Base-by-base conservation (phyloP, 2,888 invertebrate species). In the Miltochrista miniata region DNA sequence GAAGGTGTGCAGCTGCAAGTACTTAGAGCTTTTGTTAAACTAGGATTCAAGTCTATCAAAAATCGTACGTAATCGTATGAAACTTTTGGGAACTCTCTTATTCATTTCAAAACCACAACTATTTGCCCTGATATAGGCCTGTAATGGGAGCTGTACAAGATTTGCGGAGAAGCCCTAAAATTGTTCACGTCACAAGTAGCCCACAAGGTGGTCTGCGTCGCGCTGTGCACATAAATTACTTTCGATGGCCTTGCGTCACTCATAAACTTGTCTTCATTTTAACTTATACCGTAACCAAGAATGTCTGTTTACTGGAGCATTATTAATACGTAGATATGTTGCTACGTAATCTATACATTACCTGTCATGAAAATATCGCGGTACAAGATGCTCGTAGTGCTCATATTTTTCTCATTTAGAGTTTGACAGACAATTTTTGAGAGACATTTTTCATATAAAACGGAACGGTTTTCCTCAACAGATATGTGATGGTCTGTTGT, bases 101-200 rank as follows among this genome's bases (percentile, higher is more conserved):
- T 24, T 59, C n/a, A n/a, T n/a, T 59, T 48, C 18, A 15, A 54
- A 58, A 56, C 61, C 61, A 34, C 53, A 60, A 8, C 5, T 36
- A 45, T 58, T 54, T 45, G 18, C 39, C 7, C 35, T n/a, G 9
- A 48, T 31, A 34, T 24, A 15, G 36, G 24, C 40, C 40, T 36
- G 45, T 29, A 47, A 46, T 48, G 37, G 37, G 45, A 41, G 36
- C 30, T 7, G n/a, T 24, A 24, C 18, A 24, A 24, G 61, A 57
- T 64, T 68, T 56, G 41, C 46, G 38, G 37, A 31, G 87, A 89
- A 87, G 78, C 87, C 87, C 72, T 81, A 78, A 72, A 77, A 72
- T 63, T 74, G 69, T 47, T 18, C n/a, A 13, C 30, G 8, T 5
- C 7, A 10, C 37, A 38, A 48, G 42, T 42, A 29, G 42, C 73